phyloP scores from a whole-genome alignment of 2,888 invertebrate genomes.

The Glaucopsyche alexis region DNA sequence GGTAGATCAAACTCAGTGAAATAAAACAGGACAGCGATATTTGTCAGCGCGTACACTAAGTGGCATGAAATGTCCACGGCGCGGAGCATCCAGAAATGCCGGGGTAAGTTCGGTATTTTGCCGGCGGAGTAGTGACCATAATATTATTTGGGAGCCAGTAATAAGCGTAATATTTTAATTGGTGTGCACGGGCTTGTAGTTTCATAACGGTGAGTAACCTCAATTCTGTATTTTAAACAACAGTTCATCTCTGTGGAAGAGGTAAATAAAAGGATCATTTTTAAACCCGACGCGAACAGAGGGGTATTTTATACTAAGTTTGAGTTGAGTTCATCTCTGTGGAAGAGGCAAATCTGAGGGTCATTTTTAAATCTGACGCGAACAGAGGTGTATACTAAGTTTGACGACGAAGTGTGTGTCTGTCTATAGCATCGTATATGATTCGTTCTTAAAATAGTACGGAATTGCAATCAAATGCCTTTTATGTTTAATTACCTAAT shows the following conservation, averaged over 20 bases:
- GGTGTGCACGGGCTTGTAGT: not conserved
- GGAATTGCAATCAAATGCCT: no score
- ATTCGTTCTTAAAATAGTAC: no score
- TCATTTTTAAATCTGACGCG: no score
- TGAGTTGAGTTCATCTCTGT: constrained; percentile 11
- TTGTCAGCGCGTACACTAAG: not conserved
- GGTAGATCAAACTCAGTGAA: not conserved
- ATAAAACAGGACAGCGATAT: not conserved
- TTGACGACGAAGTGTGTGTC: no score
- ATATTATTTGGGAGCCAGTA: not conserved
- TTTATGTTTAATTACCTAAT: no score
- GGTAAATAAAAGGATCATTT: no score
- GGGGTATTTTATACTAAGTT: no score
- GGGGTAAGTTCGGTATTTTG: not conserved
- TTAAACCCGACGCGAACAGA: no score
- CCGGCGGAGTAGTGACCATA: not conserved
- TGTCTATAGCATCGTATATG: no score
- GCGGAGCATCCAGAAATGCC: not conserved
- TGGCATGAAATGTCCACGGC: constrained; percentile 7
- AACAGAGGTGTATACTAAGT: no score
- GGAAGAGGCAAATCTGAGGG: no score
- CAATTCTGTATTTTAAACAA: no score
- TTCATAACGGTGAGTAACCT: not conserved
- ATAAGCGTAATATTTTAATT: constrained; percentile 9
- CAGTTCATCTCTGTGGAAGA: constrained; percentile 27